Percentiles rank a stretch among this genome's conserved stretches.
These are phyloP conservation scores for Ichneumoninae sp. DNA, from an alignment of 2,888 invertebrate genomes.

Conservation along the genomic window DNA sequence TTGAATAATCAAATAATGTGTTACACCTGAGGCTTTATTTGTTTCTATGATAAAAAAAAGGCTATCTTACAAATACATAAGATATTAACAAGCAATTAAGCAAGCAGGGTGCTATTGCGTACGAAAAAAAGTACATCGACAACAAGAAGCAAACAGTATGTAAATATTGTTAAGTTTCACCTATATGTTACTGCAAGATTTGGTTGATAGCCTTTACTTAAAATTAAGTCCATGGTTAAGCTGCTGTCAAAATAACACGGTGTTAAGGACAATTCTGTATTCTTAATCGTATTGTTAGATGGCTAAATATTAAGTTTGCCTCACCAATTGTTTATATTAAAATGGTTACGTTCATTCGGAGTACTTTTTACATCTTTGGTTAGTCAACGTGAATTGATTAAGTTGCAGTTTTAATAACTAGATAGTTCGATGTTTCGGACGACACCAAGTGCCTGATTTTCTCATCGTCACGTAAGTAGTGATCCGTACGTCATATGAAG, in stretches of 20 bases:
- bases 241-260: conserved; percentile 83
- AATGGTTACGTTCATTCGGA: neutral
- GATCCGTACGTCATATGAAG: conserved; percentile 54
- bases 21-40: neutral
- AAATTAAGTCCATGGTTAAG: conserved; percentile 83
- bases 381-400: neutral
- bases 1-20: neutral
- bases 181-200: conserved; percentile 82
- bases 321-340: neutral
- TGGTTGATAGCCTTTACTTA: conserved; percentile 81
- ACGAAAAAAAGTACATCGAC: conserved; percentile 66
- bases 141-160: conserved; percentile 72
- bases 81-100: conserved; percentile 38
- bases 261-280: conserved; percentile 73
- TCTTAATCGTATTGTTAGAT: conserved; percentile 19
- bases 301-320: neutral
- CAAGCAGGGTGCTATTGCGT: conserved; percentile 52
- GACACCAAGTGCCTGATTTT: neutral
- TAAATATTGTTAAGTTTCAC: conserved; percentile 79
- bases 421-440: neutral
- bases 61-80: neutral
- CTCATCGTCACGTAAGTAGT: conserved; percentile 56
- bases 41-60: conserved; percentile 10
- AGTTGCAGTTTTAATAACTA: too few species aligned
- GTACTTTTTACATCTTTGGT: neutral